Evolutionary conservation across 2,888 invertebrate genomes (phyloP).

Genomic region (Zele albiditarsus): DNA sequence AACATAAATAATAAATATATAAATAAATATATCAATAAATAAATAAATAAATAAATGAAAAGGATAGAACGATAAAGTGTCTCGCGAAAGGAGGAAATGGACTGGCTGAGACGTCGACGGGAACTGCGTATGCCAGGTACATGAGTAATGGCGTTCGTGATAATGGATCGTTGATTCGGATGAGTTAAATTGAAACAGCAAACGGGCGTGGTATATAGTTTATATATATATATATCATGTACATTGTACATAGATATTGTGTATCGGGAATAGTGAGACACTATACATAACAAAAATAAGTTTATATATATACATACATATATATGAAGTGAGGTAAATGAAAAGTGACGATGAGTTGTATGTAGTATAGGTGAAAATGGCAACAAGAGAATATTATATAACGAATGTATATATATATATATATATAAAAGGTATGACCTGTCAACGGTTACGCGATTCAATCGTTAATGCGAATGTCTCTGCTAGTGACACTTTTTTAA

Average conservation of each 20-base stretch:
- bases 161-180: conserved; percentile 55
- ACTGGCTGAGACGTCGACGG: conserved; percentile 40
- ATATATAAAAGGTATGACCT: neutral
- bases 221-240: neutral
- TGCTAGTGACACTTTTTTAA: neutral
- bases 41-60: conserved; percentile 6
- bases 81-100: conserved; percentile 31
- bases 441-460: neutral
- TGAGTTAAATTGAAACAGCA: conserved; percentile 55
- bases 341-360: conserved; percentile 29
- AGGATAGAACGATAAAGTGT: conserved; percentile 33
- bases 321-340: conserved; percentile 19
- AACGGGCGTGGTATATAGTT: conserved; percentile 49
- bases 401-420: neutral
- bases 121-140: conserved; percentile 52
- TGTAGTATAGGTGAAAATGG: neutral
- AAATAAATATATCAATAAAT: neutral
- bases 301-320: neutral
- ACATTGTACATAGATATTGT: neutral
- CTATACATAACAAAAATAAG: conserved; percentile 4
- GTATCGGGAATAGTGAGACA: neutral
- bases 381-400: neutral
- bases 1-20: neutral
- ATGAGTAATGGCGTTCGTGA: conserved; percentile 54
- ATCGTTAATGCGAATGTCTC: conserved; percentile 1